Base-by-base conservation (phyloP, 2,797 vertebrate species). In the Ciconia nigra region DNA sequence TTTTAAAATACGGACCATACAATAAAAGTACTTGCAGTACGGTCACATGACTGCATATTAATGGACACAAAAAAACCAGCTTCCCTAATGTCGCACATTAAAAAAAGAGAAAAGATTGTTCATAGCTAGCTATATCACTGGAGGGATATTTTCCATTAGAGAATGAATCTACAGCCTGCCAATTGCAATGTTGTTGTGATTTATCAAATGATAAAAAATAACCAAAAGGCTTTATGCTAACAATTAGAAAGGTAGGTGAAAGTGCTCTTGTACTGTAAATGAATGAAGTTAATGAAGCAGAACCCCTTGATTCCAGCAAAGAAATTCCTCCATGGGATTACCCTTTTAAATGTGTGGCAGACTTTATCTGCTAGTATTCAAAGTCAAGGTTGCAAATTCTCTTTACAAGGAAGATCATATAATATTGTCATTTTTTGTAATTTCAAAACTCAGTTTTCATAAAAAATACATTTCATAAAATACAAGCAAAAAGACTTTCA, bases 251-350 rank as follows among this genome's bases (percentile, higher is more conserved):
- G 61, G 63, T 16, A 74, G 74, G 63, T 61, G 57, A 80, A 95
- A 93, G 37, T 85, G 47, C 10, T 95, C 47, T 89, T 62, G 14
- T 92, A 82, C 52, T 71, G 55, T 84, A 89, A 93, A 94, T 71
- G 73, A 82, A 89, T 71, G 33, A 89, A 86, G 28, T 54, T 93
- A 95, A 95, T 87, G 70, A 94, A 89, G 83, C 44, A 80, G 66
- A 93, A 95, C 47, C 19, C 5, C 0, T 19, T 82, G 69, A 90
- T 84, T 83, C 74, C 66, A 92, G 80, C 37, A 87, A 26, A 89
- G 35, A 89, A 83, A 58, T 44, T 63, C 25, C 83, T 94, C 46
- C 42, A 41, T 41, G 39, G 67, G 33, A 89, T 89, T 84, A 67
- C 28, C 20, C 7, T 58, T 87, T 79, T 82, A 72, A 88, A 89